phyloP scores from a whole-genome alignment of 1,140 invertebrate species.

The Drosophila novamexicana region DNA sequence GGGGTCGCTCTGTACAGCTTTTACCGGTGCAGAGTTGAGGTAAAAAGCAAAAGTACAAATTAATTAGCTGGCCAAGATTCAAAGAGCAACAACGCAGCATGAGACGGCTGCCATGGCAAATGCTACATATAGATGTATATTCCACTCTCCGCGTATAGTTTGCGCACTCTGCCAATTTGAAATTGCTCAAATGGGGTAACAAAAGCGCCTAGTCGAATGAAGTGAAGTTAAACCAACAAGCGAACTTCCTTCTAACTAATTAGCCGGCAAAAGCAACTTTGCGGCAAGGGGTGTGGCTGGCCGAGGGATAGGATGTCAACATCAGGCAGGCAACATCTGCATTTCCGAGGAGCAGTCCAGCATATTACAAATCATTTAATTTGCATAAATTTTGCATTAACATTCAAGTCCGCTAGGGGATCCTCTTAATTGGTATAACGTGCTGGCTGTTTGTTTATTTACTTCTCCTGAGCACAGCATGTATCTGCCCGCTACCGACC shows the following conservation, averaged over 20 bases:
- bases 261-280: slow-evolving; percentile 25
- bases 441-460: slow-evolving; percentile 42
- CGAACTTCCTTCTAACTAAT: slow-evolving; percentile 56
- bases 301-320: slow-evolving; percentile 3
- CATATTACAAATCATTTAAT: slow-evolving; percentile 60
- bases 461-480: slow-evolving; percentile 16
- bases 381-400: slow-evolving; percentile 59
- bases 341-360: slow-evolving; percentile 37
- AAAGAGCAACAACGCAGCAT: slow-evolving; percentile 27
- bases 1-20: background rate
- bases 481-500: background rate
- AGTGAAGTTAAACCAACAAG: slow-evolving; percentile 47
- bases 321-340: slow-evolving; percentile 42
- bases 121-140: background rate
- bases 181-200: slow-evolving; percentile 47
- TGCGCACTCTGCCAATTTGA: slow-evolving; percentile 45
- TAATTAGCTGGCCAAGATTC: slow-evolving; percentile 64
- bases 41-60: slow-evolving; percentile 53
- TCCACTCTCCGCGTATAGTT: slow-evolving; percentile 18
- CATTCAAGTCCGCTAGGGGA: slow-evolving; percentile 30
- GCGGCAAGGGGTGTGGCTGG: background rate
- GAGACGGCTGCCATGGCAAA: slow-evolving; percentile 5
- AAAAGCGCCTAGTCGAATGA: slow-evolving; percentile 15
- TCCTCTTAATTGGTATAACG: slow-evolving; percentile 47
- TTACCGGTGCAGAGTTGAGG: background rate